Evolutionary conservation across 23 tunicate genomes (phyloP), one percentile per base, ranked within the genome.

Genomic region (Aplidium turbinatum): DNA sequence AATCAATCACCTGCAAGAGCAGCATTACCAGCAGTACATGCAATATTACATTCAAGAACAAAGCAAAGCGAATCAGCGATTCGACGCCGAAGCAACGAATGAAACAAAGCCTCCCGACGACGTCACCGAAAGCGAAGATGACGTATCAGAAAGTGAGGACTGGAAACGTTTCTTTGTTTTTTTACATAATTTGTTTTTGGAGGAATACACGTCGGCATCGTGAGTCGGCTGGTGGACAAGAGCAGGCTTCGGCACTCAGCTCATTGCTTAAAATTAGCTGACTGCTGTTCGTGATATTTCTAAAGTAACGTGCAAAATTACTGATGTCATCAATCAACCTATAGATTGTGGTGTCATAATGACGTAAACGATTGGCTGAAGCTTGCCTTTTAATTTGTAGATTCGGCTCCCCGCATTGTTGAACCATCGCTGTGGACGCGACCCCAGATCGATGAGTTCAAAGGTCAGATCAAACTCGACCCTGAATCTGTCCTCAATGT

Each of bases 11-110:
- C 76, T 94, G 16, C 99, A 94, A 57, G 94, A 86, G 50, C 99
- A 94, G 76, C 99, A 94, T 55, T 94, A 94, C 40, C 89, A 94
- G 51, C 99, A 94, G 38, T 94, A 94, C 81, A 94, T 94, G 84
- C 71, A 77, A 34, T 70, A 84, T 4, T 89, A 77, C 79, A 58
- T 64, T 19, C 96, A 89, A 60, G 89, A 89, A 57, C 82, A 75
- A 32, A 68, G 74, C 57, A 77, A 86, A 72, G 32, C 48, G 28
- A 11, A 38, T 21, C 74, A 63, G 29, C 57, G n/a, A 23, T 26
- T 57, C 4, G 36, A 74, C 6, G 19, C 79, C 25, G 23, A 27
- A 38, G 23, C 86, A 72, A 57, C 33, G 26, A 23, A 30, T 22
- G 33, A 24, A 68, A 60, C 4, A 20, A 63, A 36, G 28, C 63